A percentile compares a stretch with the other conserved stretches of the same genome.
Evolutionary conservation across 2,888 invertebrate genomes (phyloP).

Genomic region (Pterostichus niger): DNA sequence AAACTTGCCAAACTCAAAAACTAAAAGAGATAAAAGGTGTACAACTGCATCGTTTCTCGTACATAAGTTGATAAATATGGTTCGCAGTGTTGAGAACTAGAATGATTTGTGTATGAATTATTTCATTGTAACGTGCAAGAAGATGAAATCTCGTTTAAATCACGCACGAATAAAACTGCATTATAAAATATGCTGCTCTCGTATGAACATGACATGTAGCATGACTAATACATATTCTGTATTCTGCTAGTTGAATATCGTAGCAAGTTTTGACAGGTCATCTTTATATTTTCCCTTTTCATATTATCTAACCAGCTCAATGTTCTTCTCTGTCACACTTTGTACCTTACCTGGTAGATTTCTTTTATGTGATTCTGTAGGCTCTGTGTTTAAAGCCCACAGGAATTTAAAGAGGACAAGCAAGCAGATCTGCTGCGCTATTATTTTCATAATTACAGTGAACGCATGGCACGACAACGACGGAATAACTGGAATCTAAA

Average conservation of each 20-base stretch:
- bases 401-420: conserved; percentile 47
- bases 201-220: conserved; percentile 54
- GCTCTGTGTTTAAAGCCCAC: conserved; percentile 25
- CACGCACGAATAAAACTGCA: conserved; percentile 18
- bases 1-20: no score
- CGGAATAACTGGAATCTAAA: conserved; percentile 32
- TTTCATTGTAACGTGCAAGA: neutral
- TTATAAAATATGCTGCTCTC: conserved; percentile 59
- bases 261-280: conserved; percentile 64
- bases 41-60: no score
- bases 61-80: no score
- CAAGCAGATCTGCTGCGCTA: conserved; percentile 20
- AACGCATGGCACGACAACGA: conserved; percentile 31
- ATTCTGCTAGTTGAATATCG: conserved; percentile 61
- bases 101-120: no score
- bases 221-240: conserved; percentile 63
- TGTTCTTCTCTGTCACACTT: neutral
- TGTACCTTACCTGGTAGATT: conserved; percentile 37
- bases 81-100: no score
- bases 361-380: conserved; percentile 56
- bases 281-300: conserved; percentile 63
- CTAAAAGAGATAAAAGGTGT: no score
- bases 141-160: conserved; percentile 23
- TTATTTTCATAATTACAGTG: conserved; percentile 58
- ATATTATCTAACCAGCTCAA: conserved; percentile 45